Conservation (phyloP, 2,113 vertebrate genomes). For the Lophura nycthemera region DNA sequence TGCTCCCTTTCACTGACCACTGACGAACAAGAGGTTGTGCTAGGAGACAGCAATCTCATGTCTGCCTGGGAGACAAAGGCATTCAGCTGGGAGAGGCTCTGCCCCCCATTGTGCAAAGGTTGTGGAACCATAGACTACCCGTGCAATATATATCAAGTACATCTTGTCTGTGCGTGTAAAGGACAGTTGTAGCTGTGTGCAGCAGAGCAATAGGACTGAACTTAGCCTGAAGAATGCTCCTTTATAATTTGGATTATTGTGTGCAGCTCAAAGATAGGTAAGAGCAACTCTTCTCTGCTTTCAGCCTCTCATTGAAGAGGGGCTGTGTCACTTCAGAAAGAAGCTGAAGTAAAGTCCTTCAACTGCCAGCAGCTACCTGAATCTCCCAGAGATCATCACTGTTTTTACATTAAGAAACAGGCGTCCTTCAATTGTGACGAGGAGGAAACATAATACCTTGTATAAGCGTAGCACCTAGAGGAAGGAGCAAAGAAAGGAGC, state of each 20-base stretch:
- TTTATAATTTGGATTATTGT: background rate
- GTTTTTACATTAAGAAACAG: background rate
- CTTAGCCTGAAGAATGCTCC: background rate
- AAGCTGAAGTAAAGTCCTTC: background rate
- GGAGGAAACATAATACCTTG: background rate
- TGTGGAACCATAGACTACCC: background rate
- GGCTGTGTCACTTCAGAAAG: background rate
- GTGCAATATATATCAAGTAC: background rate
- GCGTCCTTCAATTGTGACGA: background rate
- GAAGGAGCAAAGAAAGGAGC: background rate
- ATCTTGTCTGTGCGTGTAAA: background rate
- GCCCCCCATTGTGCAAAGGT: background rate
- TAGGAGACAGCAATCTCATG: background rate
- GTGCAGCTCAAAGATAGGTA: background rate
- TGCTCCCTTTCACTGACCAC: rapidly evolving
- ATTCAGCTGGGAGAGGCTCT: background rate
- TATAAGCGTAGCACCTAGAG: background rate
- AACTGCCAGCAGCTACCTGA: background rate
- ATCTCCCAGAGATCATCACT: background rate
- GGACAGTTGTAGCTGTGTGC: background rate
- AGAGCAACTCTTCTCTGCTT: background rate
- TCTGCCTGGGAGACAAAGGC: background rate
- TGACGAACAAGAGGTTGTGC: background rate
- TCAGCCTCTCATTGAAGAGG: background rate
- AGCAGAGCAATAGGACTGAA: background rate